Percentiles rank a stretch among this genome's conserved stretches.
Conservation (phyloP, 2,797 vertebrate genomes). For the Psittacula derbiana region DNA sequence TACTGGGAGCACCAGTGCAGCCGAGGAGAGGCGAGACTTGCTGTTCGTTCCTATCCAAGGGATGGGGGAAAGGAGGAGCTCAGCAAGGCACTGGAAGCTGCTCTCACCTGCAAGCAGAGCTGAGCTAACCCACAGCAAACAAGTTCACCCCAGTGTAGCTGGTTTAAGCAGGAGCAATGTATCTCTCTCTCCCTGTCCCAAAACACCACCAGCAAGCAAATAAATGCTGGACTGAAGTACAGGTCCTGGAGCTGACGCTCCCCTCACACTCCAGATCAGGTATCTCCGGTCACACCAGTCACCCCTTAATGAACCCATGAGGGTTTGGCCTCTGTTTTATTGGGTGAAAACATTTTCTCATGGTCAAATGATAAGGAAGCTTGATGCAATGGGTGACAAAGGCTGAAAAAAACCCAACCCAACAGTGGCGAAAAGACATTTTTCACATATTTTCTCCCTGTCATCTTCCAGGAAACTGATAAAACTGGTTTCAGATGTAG, state of each 20-base stretch:
- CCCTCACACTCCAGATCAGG: not conserved
- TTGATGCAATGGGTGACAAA: slow-evolving; percentile 10
- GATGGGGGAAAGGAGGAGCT: not conserved
- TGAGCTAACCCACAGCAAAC: not conserved
- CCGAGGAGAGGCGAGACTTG: not conserved
- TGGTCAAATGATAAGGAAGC: slow-evolving; percentile 1
- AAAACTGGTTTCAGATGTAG: slow-evolving; percentile 56
- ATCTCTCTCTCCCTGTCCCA: not conserved
- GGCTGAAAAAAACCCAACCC: not conserved
- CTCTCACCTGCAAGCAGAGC: not conserved
- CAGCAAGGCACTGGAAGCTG: not conserved
- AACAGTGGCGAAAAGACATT: slow-evolving; percentile 2
- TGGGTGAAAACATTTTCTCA: slow-evolving; percentile 37
- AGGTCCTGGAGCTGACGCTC: accelerated
- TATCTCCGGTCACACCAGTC: not conserved
- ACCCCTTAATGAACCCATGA: not conserved
- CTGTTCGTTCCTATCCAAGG: not conserved
- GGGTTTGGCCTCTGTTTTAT: not conserved
- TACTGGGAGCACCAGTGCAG: accelerated
- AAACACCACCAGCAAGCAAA: not conserved
- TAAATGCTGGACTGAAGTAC: not conserved
- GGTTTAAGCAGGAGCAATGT: not conserved
- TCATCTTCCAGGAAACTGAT: slow-evolving; percentile 51
- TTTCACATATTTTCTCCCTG: slow-evolving; percentile 42
- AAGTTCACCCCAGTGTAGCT: not conserved